These are phyloP conservation scores for Antitype chi DNA, from an alignment of 2,888 invertebrate genomes.

Conservation along the genomic window DNA sequence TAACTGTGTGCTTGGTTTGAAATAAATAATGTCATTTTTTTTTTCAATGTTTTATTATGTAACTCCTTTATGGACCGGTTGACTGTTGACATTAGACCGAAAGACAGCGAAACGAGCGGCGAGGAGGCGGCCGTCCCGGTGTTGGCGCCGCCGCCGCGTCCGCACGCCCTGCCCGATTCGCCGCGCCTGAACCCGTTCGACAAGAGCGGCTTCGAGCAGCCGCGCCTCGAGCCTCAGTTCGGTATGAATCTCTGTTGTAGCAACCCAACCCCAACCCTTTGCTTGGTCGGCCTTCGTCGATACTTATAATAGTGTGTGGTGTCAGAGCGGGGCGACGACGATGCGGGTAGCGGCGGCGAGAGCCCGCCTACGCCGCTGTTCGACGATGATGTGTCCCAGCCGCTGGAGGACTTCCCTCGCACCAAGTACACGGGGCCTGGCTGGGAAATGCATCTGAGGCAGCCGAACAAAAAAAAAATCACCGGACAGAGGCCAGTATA, in stretches of 20 bases:
- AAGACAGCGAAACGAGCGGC: slow-evolving; percentile 80
- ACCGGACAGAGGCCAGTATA: slow-evolving; percentile 93
- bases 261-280: background rate
- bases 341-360: slow-evolving; percentile 88
- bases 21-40: no score
- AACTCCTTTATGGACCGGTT: background rate
- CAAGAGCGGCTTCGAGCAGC: slow-evolving; percentile 88
- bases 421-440: slow-evolving; percentile 94
- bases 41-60: background rate
- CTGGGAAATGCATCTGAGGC: slow-evolving; percentile 99
- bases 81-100: slow-evolving; percentile 84
- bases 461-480: slow-evolving; percentile 99
- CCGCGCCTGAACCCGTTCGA: slow-evolving; percentile 95
- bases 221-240: slow-evolving; percentile 72
- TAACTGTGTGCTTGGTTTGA: no score
- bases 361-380: slow-evolving; percentile 98
- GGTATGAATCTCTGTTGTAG: slow-evolving; percentile 49
- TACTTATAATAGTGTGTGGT: slow-evolving; percentile 7
- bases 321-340: slow-evolving; percentile 66
- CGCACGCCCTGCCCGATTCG: slow-evolving; percentile 87
- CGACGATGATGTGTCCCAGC: slow-evolving; percentile 98
- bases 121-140: slow-evolving; percentile 90
- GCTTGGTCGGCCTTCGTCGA: background rate
- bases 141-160: slow-evolving; percentile 93
- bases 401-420: slow-evolving; percentile 97